A percentile compares a stretch with the other conserved stretches of the same genome.
Conservation (phyloP, 2,888 invertebrate genomes). For the Sminthurides aquaticus region DNA sequence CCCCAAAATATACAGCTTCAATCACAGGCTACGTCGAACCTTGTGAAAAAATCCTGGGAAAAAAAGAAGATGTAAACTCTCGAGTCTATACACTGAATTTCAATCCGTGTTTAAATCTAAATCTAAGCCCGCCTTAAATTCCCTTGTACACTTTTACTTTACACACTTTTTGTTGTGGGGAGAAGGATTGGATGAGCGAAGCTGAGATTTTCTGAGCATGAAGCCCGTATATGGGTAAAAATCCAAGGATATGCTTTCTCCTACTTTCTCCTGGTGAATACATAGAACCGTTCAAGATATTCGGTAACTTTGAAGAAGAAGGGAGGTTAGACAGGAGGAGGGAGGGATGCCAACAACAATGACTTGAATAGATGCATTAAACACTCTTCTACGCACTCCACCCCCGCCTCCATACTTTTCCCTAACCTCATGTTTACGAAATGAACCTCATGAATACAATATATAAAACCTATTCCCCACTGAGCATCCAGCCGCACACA, state of each 20-base stretch:
- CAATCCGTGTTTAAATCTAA: background rate
- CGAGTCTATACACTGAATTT: background rate
- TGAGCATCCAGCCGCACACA: background rate
- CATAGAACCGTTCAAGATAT: too few relatives aligned
- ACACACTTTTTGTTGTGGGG: too few relatives aligned
- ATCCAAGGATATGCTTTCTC: too few relatives aligned
- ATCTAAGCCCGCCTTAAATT: too few relatives aligned
- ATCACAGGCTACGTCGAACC: background rate
- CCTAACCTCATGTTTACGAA: slow-evolving; percentile 41
- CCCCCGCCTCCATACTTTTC: slow-evolving; percentile 9
- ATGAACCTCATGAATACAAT: slow-evolving; percentile 42
- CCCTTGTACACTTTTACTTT: too few relatives aligned
- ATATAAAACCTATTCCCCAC: slow-evolving; percentile 16
- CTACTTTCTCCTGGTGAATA: too few relatives aligned
- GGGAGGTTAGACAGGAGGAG: too few relatives aligned
- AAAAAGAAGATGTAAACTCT: background rate
- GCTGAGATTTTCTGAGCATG: too few relatives aligned
- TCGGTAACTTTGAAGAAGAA: too few relatives aligned
- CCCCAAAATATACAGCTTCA: background rate
- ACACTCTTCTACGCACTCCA: background rate
- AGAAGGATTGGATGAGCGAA: too few relatives aligned
- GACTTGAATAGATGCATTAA: slow-evolving; percentile 2
- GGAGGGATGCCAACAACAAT: background rate
- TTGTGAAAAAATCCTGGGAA: background rate
- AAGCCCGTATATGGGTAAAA: too few relatives aligned